These are phyloP conservation scores for Eupithecia tripunctaria DNA, from an alignment of 2,888 invertebrate species.

Conservation along the genomic window DNA sequence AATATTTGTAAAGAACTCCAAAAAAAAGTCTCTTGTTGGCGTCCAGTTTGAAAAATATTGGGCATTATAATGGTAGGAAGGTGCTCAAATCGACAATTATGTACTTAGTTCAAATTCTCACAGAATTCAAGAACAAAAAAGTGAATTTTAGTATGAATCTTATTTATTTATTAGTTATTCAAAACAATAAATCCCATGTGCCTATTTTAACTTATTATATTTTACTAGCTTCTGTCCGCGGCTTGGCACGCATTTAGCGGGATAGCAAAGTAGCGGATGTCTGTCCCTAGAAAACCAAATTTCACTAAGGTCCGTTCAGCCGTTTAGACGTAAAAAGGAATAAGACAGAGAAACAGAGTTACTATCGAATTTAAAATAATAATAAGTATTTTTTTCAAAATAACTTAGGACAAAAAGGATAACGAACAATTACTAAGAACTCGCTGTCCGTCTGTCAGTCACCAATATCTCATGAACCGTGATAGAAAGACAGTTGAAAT, in stretches of 20 bases:
- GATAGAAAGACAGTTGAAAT: no score
- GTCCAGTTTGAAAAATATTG: neutral
- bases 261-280: no score
- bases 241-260: no score
- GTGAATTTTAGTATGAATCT: neutral
- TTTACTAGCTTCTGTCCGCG: no score
- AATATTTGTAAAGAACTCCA: neutral
- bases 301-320: neutral
- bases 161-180: neutral
- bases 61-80: neutral
- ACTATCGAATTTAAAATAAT: neutral
- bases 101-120: neutral
- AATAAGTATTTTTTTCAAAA: no score
- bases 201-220: no score
- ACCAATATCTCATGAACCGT: no score
- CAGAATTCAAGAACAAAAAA: neutral
- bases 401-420: no score
- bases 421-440: no score
- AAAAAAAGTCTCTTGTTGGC: neutral
- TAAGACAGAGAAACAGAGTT: neutral
- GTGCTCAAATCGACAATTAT: neutral
- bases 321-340: neutral
- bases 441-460: no score
- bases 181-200: no score
- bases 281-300: neutral